phyloP scores from a whole-genome alignment of 2,797 vertebrate species.

The Anas bahamensis region DNA sequence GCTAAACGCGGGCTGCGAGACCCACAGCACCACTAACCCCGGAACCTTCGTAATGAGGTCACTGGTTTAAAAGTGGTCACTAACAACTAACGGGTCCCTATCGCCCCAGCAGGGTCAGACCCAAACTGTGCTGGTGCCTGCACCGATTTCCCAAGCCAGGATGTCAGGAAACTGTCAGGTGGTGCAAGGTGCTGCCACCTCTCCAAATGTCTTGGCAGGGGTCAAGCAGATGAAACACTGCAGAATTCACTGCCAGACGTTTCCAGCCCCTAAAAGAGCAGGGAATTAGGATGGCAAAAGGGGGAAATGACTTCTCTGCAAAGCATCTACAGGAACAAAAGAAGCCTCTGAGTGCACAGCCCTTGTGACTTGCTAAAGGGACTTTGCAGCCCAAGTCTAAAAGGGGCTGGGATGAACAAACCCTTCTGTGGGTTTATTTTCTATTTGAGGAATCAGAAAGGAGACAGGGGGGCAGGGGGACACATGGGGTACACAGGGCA shows the following conservation, averaged over 20 bases:
- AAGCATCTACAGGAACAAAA: not conserved
- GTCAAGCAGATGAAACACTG: not conserved
- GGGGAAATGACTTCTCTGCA: not conserved
- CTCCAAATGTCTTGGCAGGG: not conserved
- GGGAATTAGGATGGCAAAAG: not conserved
- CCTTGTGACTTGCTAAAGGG: not conserved
- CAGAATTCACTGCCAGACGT: not conserved
- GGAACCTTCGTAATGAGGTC: conserved; percentile 27
- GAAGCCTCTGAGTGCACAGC: fast-evolving
- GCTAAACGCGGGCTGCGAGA: conserved; percentile 21
- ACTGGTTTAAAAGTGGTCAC: not conserved
- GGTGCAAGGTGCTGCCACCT: not conserved
- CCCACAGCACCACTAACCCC: conserved; percentile 63
- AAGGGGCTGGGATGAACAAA: not conserved
- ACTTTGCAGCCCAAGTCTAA: not conserved
- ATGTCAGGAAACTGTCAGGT: not conserved
- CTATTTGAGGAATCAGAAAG: not conserved
- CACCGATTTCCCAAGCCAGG: fast-evolving
- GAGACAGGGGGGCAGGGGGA: not conserved
- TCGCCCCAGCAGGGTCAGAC: not conserved
- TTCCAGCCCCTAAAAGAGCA: not conserved
- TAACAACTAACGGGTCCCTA: not conserved
- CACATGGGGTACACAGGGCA: not conserved
- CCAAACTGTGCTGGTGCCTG: fast-evolving
- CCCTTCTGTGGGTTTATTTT: not conserved